Evolutionary conservation across 2,888 invertebrate species (phyloP).

Genomic region (Tipula vernalis): DNA sequence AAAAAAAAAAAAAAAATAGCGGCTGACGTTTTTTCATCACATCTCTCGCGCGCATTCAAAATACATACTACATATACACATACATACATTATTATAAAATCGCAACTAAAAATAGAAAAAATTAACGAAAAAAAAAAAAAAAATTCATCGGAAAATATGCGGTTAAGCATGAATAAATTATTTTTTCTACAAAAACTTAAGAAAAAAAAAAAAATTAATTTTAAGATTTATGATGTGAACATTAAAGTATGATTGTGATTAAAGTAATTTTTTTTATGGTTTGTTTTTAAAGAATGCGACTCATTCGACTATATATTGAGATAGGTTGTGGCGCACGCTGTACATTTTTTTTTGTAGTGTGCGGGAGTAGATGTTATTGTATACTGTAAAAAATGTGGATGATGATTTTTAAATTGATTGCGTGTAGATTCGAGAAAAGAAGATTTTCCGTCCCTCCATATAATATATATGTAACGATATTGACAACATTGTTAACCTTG

Average conservation of each 20-base stretch:
- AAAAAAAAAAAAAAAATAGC: not conserved
- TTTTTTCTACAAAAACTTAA: not conserved
- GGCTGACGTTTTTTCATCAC: not conserved
- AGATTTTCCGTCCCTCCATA: not conserved
- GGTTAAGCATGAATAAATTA: not conserved
- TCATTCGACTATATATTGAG: not conserved
- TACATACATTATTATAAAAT: not conserved
- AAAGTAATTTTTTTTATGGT: not conserved
- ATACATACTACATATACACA: not conserved
- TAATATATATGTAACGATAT: not conserved
- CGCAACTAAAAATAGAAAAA: not conserved
- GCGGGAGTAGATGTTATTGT: not conserved
- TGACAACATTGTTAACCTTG: conserved; percentile 4
- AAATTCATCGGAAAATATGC: not conserved
- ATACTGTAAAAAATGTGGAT: not conserved
- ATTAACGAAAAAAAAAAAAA: not conserved
- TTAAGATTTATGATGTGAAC: not conserved
- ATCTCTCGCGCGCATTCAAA: not conserved
- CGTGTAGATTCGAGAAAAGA: not conserved
- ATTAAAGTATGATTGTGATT: not conserved
- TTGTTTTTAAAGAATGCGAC: not conserved
- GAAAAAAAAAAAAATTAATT: not conserved
- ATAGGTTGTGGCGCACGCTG: not conserved
- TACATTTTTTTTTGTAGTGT: not conserved
- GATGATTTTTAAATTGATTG: not conserved